Evolutionary conservation across 1,140 invertebrate genomes (phyloP).

Genomic region (Dendrolimus kikuchii): DNA sequence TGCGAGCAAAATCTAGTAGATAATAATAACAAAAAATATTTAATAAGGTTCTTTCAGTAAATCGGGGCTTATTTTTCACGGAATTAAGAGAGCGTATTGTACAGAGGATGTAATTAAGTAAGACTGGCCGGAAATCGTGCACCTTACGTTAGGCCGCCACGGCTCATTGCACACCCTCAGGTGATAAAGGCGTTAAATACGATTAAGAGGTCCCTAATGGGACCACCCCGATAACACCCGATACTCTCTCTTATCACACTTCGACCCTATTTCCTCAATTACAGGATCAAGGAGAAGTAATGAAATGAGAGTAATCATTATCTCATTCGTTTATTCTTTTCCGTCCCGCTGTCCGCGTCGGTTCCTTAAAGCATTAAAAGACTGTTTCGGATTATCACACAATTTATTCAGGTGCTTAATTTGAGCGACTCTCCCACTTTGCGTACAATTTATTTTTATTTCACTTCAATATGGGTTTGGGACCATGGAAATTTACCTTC

Average conservation of each 20-base stretch:
- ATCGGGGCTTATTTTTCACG: constrained; percentile 8
- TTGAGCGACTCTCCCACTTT: constrained; percentile 61
- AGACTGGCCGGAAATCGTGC: constrained; percentile 15
- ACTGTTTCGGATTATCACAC: constrained; percentile 65
- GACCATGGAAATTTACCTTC: constrained; percentile 46
- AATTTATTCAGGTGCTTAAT: constrained; percentile 72
- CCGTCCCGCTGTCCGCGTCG: constrained; percentile 33
- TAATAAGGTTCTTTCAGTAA: constrained; percentile 1
- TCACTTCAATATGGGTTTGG: constrained; percentile 46
- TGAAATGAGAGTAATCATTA: constrained; percentile 70
- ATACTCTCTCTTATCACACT: constrained; percentile 53
- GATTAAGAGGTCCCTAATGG: constrained; percentile 55
- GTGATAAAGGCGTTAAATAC: constrained; percentile 58
- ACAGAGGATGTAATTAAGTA: constrained; percentile 9
- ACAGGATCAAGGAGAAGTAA: constrained; percentile 63
- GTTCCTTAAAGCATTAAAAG: constrained; percentile 61
- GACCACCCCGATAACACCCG: constrained; percentile 40
- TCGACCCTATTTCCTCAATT: constrained; percentile 65
- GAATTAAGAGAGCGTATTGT: constrained; percentile 10
- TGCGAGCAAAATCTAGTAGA: no score
- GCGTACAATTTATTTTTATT: constrained; percentile 66
- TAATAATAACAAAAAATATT: no score
- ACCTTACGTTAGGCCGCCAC: constrained; percentile 31
- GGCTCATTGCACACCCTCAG: constrained; percentile 52
- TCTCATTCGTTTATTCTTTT: constrained; percentile 57